These are phyloP conservation scores for Halichoerus grypus DNA, from an alignment of 2,113 vertebrate species.

Conservation along the genomic window DNA sequence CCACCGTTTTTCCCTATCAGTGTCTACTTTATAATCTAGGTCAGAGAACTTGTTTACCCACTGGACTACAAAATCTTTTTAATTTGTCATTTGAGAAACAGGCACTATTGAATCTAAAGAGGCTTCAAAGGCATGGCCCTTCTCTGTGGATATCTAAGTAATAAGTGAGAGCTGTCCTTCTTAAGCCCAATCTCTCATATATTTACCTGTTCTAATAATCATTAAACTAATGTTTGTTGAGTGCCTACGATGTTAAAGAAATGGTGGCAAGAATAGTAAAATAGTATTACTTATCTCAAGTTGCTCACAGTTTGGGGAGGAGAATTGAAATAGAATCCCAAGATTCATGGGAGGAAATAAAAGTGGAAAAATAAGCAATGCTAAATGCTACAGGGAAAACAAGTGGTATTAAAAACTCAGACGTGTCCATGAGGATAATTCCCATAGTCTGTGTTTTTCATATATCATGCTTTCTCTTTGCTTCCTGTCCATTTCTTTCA, in stretches of 20 bases:
- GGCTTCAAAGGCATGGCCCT: neutral
- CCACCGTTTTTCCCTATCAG: neutral
- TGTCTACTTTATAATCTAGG: neutral
- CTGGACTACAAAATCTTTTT: neutral
- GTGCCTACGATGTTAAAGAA: neutral
- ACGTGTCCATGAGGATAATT: neutral
- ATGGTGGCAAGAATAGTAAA: neutral
- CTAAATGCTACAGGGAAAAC: neutral
- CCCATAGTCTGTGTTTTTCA: neutral
- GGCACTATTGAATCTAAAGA: neutral
- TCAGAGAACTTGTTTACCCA: neutral
- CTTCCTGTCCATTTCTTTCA: neutral
- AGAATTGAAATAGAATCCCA: neutral
- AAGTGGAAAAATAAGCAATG: neutral
- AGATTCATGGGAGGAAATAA: neutral
- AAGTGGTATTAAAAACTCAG: neutral
- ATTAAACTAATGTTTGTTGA: neutral
- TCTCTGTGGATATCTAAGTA: neutral
- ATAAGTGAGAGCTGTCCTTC: neutral
- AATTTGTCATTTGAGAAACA: neutral
- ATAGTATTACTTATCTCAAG: neutral
- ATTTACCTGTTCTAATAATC: neutral
- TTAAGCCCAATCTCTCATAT: neutral
- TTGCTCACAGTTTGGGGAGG: neutral
- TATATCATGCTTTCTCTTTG: neutral